Base-by-base conservation (phyloP, 1,140 invertebrate genomes). In the Trypoxylus dichotomus region DNA sequence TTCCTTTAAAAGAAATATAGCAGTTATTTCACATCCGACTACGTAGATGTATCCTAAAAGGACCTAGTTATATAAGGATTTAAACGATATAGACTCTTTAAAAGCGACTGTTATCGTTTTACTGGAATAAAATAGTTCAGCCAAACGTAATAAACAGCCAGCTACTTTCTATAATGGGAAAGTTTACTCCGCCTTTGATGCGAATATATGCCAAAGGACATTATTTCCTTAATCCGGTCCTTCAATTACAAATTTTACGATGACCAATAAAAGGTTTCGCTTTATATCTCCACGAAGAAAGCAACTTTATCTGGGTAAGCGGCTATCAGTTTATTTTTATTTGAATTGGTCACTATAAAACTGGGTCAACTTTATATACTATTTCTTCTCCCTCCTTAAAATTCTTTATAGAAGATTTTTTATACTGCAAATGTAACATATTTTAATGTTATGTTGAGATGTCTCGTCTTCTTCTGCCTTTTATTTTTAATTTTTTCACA, bases 241-340 rank as follows among this genome's bases (percentile, higher is more conserved):
- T 29, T 68, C 60, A 68, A 68, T 68, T 68, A 29, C 15, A 68
- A 29, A 68, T 68, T 68, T 68, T 68, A 68, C 60, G 60, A 19
- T 54, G 19, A 3, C 19, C 10, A 54, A 54, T n/a, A 54, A 54
- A 54, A 54, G 47, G 15, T 54, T 19, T 54, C 15, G 47, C 11
- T 54, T 54, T 54, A 54, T 54, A 68, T 15, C 60, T 11, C 24
- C 3, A 24, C 27, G 25, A 54, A 68, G 27, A 27, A 7, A 27
- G 3, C 60, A 7, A 25, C 6, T 68, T 68, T 68, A 68, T 68
- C 5, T 19, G 0, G 24, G 8, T 27, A 68, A 11, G 10, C 27
- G 60, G 27, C 60, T 21, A 25, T 68, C 60, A 25, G 24, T 27
- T 68, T 68, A 68, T 68, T 68, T 54, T 8, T 2, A 68, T 68